Conservation (phyloP, 2,888 invertebrate species). For the Lasioglossum vierecki region DNA sequence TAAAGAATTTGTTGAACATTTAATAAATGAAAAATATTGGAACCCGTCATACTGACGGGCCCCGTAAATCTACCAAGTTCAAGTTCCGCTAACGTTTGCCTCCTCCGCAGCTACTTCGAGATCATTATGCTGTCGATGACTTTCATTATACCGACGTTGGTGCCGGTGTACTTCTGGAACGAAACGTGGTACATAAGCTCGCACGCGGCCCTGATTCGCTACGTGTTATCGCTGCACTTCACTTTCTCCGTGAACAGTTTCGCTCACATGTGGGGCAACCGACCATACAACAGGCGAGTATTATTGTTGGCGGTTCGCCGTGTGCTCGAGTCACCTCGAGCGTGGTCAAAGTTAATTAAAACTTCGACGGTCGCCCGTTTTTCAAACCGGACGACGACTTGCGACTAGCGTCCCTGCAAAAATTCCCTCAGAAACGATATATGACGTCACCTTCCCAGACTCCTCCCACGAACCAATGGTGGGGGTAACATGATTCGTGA, state of each 20-base stretch:
- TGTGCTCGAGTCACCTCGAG: not conserved
- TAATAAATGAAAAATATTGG: too few relatives aligned
- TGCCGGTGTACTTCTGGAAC: slow-evolving; percentile 86
- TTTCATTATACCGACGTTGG: slow-evolving; percentile 85
- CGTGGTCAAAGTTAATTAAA: slow-evolving; percentile 22
- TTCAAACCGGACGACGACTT: not conserved
- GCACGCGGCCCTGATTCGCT: slow-evolving; percentile 84
- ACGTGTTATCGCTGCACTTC: slow-evolving; percentile 86
- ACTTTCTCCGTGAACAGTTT: slow-evolving; percentile 88
- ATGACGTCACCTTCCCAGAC: not conserved
- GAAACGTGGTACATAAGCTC: slow-evolving; percentile 83
- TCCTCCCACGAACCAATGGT: not conserved
- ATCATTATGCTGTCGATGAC: slow-evolving; percentile 85
- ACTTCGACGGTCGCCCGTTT: slow-evolving; percentile 10
- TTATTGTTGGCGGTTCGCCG: not conserved
- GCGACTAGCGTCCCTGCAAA: not conserved
- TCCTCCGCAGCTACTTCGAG: slow-evolving; percentile 84
- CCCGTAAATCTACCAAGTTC: too few relatives aligned
- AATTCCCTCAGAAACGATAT: not conserved
- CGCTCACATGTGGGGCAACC: slow-evolving; percentile 85
- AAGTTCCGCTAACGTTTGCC: not conserved
- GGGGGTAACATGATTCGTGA: not conserved
- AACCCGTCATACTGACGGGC: too few relatives aligned
- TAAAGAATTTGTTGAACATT: too few relatives aligned
- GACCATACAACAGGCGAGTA: slow-evolving; percentile 83